Evolutionary conservation across 2,888 invertebrate species (phyloP).

Genomic region (Agrochola lychnidis): DNA sequence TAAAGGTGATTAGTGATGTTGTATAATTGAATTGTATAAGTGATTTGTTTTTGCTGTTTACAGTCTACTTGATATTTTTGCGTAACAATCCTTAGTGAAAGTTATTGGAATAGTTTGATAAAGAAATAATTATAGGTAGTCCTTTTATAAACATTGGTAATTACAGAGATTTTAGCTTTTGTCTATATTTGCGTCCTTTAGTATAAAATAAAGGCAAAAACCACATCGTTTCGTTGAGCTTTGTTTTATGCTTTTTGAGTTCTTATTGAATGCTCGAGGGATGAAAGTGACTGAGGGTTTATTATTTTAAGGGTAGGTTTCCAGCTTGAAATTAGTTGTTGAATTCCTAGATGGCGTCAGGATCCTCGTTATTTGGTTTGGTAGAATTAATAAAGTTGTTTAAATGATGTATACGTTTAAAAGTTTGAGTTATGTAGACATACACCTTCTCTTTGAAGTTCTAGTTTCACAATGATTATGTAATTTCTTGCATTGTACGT

Average conservation of each 20-base stretch:
- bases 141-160: neutral
- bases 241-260: neutral
- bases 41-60: neutral
- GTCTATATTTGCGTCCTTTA: too few species aligned
- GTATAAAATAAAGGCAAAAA: neutral
- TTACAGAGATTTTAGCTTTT: neutral
- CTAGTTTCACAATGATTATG: too few species aligned
- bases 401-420: neutral
- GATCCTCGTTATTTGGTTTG: neutral
- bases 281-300: neutral
- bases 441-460: neutral
- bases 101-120: too few species aligned
- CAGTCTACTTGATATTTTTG: neutral
- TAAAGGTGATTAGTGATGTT: neutral
- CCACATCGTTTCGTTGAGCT: too few species aligned
- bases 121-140: neutral
- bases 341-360: constrained; percentile 30
- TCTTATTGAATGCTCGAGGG: neutral
- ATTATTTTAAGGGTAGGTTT: neutral
- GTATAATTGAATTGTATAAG: neutral
- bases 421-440: neutral
- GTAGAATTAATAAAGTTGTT: too few species aligned
- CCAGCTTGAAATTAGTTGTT: neutral
- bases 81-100: too few species aligned
- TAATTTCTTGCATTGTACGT: neutral